A percentile compares a stretch with the other conserved stretches of the same genome.
Evolutionary conservation across 2,888 invertebrate genomes (phyloP).

Genomic region (Eledona agricola): DNA sequence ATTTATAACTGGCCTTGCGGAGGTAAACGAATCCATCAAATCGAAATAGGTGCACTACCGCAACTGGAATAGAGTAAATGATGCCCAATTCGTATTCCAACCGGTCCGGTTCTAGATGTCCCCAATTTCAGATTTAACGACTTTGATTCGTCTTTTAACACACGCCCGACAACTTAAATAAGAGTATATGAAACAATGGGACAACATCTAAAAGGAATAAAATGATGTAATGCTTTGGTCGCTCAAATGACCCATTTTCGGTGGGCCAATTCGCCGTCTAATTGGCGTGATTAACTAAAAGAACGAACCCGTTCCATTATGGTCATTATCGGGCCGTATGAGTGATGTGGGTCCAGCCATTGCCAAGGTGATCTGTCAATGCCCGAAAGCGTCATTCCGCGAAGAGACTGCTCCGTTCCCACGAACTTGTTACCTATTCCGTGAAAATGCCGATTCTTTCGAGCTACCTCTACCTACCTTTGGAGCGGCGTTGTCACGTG

Average conservation of each 20-base stretch:
- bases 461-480: conserved; percentile 40
- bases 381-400: conserved; percentile 52
- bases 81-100: too few relatives aligned
- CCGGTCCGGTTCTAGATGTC: too few relatives aligned
- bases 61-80: too few relatives aligned
- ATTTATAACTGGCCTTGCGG: conserved; percentile 32
- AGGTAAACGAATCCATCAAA: conserved; percentile 38
- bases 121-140: too few relatives aligned
- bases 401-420: conserved; percentile 47
- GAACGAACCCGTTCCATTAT: conserved; percentile 55
- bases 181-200: too few relatives aligned
- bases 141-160: too few relatives aligned
- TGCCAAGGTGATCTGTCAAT: conserved; percentile 58
- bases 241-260: too few relatives aligned
- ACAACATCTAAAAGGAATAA: too few relatives aligned
- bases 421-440: conserved; percentile 48
- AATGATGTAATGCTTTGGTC: too few relatives aligned
- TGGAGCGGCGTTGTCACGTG: conserved; percentile 35
- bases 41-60: conserved; percentile 23
- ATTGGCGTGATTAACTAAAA: conserved; percentile 51
- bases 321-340: conserved; percentile 49
- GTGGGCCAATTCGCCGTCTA: too few relatives aligned
- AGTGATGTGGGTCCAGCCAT: conserved; percentile 50
- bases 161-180: too few relatives aligned
- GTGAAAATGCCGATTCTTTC: conserved; percentile 46